Evolutionary conservation across 2,888 invertebrate genomes (phyloP), one percentile per base, ranked within the genome.

Genomic region (Caenorhabditis macrosperma): DNA sequence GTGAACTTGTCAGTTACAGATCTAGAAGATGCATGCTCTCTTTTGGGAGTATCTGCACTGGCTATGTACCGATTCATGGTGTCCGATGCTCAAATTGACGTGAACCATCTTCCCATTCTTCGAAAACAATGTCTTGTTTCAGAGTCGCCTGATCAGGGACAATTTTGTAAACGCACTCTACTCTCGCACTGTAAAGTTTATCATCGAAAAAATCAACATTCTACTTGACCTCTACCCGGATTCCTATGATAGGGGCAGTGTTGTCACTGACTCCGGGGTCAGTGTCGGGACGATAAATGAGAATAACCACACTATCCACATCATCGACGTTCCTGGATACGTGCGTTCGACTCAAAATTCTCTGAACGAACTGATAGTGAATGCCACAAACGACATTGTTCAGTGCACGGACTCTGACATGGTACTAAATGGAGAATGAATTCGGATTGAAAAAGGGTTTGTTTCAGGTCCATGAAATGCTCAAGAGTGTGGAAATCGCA

Each of bases 271-370:
- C 41, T 81, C 81, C 6, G 83, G 83, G 7, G 57, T 83, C 17
- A 79, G 83, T 61, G 71, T 81, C 9, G 79, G 77, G 10, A 81
- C 77, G 2, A 24, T 52, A 24, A 66, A 64, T 38, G 69, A 66
- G 12, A 68, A 52, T 20, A 71, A 41, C 33, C 69, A 80, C 33
- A 78, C 66, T 0, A 78, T 83, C 28, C 75, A 81, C 46, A 71
- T 83, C 9, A 57, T 83, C 15, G 83, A 83, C 26, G 68, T 80
- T 30, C 83, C 83, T 24, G 83, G 83, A 20, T 83, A 83, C 44
- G 77, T 71, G 17, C 35, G 69, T 10, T 75, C 80, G 4, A 64
- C 74, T 10, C 77, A 78, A 17, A 83, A 83, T 33, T 81, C 80
- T 4, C 48, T 83, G 44, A 80, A 77, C 28, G 83, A 83, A 52